These are phyloP conservation scores for Neria commutata DNA, from an alignment of 2,888 invertebrate genomes.

Conservation along the genomic window DNA sequence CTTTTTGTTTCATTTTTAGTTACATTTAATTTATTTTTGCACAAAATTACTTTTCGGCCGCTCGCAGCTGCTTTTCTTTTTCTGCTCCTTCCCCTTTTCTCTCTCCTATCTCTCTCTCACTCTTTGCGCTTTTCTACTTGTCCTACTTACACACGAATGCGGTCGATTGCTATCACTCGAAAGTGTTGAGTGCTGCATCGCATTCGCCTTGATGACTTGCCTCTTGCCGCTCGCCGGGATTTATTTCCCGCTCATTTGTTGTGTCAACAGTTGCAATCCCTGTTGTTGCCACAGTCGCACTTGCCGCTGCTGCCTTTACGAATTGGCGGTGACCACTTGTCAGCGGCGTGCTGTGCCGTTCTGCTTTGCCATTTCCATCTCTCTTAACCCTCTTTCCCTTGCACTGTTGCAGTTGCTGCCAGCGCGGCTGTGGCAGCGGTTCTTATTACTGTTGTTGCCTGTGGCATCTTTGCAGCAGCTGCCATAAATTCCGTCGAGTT, in stretches of 20 bases:
- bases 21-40: too few species aligned
- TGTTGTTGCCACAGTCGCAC: not conserved
- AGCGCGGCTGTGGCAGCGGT: not conserved
- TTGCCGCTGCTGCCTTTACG: not conserved
- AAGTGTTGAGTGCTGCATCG: too few species aligned
- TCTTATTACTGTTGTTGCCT: constrained; percentile 19
- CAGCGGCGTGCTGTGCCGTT: constrained; percentile 18
- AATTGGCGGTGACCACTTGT: constrained; percentile 1
- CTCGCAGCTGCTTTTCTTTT: too few species aligned
- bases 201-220: not conserved
- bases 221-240: not conserved
- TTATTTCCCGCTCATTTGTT: not conserved
- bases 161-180: too few species aligned
- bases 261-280: not conserved
- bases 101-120: too few species aligned
- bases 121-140: too few species aligned
- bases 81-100: too few species aligned
- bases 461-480: constrained; percentile 8
- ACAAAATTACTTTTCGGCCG: too few species aligned
- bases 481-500: constrained; percentile 30
- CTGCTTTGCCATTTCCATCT: constrained; percentile 12
- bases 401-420: not conserved
- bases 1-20: too few species aligned
- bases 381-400: constrained; percentile 12
- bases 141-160: too few species aligned